These are phyloP conservation scores for Hypsibius dujardini DNA, from an alignment of 1,140 invertebrate species.

Conservation along the genomic window DNA sequence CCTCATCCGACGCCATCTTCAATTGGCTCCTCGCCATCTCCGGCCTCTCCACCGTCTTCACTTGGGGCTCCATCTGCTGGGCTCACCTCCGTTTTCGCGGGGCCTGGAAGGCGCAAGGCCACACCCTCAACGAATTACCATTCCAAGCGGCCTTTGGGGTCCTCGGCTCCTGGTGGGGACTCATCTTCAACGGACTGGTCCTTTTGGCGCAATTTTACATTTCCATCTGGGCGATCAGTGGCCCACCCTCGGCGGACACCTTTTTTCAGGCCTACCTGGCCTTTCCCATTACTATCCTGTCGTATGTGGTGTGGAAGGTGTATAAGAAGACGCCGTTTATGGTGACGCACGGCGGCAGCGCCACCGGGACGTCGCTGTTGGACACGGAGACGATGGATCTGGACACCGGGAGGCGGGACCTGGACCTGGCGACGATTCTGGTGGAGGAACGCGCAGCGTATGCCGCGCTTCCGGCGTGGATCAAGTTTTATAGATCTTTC, in stretches of 20 bases:
- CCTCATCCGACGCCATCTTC: background rate
- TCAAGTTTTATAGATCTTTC: background rate
- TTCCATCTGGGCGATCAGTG: background rate
- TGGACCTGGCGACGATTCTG: background rate
- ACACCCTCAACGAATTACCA: slow-evolving; percentile 2
- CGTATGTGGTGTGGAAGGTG: background rate
- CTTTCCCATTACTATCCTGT: background rate
- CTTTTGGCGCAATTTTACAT: slow-evolving; percentile 6
- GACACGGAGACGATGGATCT: slow-evolving; percentile 13
- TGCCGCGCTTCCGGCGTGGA: background rate
- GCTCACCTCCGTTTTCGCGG: background rate
- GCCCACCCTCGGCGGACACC: background rate
- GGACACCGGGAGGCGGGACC: background rate
- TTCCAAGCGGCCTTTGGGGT: slow-evolving; percentile 7
- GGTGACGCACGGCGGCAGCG: background rate
- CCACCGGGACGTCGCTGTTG: background rate
- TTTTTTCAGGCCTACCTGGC: slow-evolving; percentile 11
- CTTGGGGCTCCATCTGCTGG: slow-evolving; percentile 16
- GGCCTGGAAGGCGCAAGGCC: slow-evolving; percentile 6
- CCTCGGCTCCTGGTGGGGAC: slow-evolving; percentile 6
- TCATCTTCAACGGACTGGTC: slow-evolving; percentile 4
- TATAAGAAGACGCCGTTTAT: slow-evolving; percentile 11
- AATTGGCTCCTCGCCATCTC: slow-evolving; percentile 12
- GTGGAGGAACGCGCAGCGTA: slow-evolving; percentile 7
- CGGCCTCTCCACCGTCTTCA: slow-evolving; percentile 13